Evolutionary conservation across 1,140 invertebrate species (phyloP).

Genomic region (Aphelinus certus): DNA sequence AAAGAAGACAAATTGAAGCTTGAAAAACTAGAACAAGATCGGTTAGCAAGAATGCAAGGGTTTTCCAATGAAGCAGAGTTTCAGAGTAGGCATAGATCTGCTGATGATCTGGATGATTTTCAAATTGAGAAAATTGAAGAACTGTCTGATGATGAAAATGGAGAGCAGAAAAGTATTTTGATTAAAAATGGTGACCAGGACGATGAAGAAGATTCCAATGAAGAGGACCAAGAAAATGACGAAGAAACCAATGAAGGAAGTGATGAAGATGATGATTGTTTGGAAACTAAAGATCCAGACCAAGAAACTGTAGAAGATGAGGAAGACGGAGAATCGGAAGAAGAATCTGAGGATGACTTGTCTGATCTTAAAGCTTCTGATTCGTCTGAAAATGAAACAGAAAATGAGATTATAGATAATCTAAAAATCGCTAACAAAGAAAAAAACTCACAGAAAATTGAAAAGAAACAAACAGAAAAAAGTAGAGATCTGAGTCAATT

Average conservation of each 20-base stretch:
- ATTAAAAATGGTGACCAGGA: conserved; percentile 10
- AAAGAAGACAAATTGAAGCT: conserved; percentile 82
- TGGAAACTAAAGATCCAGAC: conserved; percentile 54
- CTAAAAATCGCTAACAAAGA: conserved; percentile 57
- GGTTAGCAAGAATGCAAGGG: conserved; percentile 80
- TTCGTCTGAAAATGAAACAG: conserved; percentile 47
- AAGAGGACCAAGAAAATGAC: conserved; percentile 47
- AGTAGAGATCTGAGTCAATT: conserved; percentile 44
- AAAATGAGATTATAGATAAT: conserved; percentile 39
- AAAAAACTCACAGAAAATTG: conserved; percentile 72
- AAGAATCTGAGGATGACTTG: conserved; percentile 56
- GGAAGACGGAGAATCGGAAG: conserved; percentile 50
- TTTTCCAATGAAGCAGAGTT: conserved; percentile 59
- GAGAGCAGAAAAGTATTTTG: conserved; percentile 39
- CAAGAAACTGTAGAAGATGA: conserved; percentile 53
- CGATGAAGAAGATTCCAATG: conserved; percentile 48
- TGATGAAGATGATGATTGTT: conserved; percentile 47
- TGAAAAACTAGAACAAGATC: conserved; percentile 82
- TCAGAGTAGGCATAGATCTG: conserved; percentile 68
- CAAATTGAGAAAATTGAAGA: conserved; percentile 64
- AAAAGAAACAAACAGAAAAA: conserved; percentile 62
- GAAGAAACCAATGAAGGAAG: conserved; percentile 49
- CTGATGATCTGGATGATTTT: conserved; percentile 84
- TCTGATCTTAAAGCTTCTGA: conserved; percentile 64
- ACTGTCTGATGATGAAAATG: conserved; percentile 52